Evolutionary conservation across 2,113 vertebrate species (phyloP), one percentile per base, ranked within the genome.

Genomic region (Ascaphus truei): DNA sequence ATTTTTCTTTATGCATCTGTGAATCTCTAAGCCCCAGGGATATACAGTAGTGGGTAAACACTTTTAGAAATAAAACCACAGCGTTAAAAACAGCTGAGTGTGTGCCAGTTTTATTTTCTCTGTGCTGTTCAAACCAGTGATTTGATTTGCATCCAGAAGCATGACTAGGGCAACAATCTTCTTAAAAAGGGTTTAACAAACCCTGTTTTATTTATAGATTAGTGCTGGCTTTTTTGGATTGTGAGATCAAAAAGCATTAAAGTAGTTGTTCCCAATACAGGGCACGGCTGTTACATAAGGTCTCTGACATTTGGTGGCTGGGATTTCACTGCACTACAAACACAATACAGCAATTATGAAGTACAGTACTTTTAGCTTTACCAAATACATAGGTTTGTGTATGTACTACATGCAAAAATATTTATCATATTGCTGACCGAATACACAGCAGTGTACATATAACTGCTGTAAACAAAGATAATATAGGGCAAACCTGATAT

Each of bases 81-180:
- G 7, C 15, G 3, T 6, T 6, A 11, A 15, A 9, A n/a, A 37
- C 10, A 37, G 10, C 34, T 3, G 2, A 43, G 6, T 43, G 39
- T 13, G 18, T 43, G 39, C n/a, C 7, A 3, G 39, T 16, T 43
- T 15, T 13, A 43, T 43, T 43, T 43, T 43, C 15, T 43, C 39
- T 43, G 39, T 7, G 18, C 10, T 1, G 7, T n/a, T n/a, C n/a
- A n/a, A n/a, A n/a, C n/a, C n/a, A n/a, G n/a, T 12, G 15, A 43
- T 48, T 37, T 68, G 37, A 56, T 56, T 43, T 66, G 50, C 27
- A 57, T 57, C 78, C 78, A 77, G 39, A 75, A 48, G 41, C 0
- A 2, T 65, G 74, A 76, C 71, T 75, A 69, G 77, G 77, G 77
- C 74, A 83, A 78, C 76, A 84, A 83, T 84, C 79, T 80, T 77